Evolutionary conservation across 1,140 invertebrate genomes (phyloP).

Genomic region (Philotrypesis tridentata): DNA sequence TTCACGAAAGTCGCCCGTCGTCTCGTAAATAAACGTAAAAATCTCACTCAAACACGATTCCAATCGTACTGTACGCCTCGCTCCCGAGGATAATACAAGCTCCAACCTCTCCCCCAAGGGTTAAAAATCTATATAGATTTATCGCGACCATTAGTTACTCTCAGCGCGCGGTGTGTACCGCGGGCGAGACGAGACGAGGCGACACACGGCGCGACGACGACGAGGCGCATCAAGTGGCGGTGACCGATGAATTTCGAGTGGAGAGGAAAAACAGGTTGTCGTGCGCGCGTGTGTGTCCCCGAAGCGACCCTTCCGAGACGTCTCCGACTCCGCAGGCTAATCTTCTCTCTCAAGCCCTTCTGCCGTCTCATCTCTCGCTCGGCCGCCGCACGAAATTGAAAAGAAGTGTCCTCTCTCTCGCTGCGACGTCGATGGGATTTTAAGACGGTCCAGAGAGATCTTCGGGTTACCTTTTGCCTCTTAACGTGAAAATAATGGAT

Average conservation of each 20-base stretch:
- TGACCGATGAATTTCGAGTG: not conserved
- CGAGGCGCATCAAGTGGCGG: not conserved
- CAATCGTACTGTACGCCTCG: too few species aligned
- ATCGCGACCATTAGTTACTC: slow-evolving; percentile 3
- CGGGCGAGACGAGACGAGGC: not conserved
- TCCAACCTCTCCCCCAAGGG: not conserved
- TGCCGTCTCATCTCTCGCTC: not conserved
- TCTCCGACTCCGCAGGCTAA: not conserved
- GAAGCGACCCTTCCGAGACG: not conserved
- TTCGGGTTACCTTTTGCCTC: not conserved
- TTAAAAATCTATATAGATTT: not conserved
- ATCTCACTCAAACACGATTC: not conserved
- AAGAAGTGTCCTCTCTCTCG: not conserved
- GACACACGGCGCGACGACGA: not conserved
- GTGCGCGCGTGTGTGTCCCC: too few species aligned
- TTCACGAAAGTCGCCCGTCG: not conserved
- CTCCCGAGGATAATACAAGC: not conserved
- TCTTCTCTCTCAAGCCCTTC: not conserved
- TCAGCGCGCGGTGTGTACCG: too few species aligned
- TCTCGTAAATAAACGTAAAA: not conserved
- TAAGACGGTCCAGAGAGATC: not conserved
- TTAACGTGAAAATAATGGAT: not conserved
- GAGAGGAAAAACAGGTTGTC: slow-evolving; percentile 21
- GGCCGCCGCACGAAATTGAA: not conserved
- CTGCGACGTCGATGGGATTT: not conserved